These are phyloP conservation scores for Rhabditoides inermis DNA, from an alignment of 2,888 invertebrate genomes.

Conservation along the genomic window DNA sequence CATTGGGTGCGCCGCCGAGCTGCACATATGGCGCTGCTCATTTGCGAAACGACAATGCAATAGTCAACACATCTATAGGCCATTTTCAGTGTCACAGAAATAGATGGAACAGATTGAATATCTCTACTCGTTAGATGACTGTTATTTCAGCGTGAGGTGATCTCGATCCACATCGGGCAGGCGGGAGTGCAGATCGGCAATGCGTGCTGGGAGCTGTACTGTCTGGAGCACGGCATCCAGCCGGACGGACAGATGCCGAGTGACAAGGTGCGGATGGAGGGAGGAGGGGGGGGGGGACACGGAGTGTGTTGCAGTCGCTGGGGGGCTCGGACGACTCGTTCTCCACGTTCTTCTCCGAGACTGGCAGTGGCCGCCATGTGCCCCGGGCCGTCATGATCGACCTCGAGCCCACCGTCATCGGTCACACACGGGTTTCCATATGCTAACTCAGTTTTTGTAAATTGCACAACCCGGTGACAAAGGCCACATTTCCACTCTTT, in stretches of 20 bases:
- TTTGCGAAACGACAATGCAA: too few relatives aligned
- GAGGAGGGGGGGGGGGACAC: too few relatives aligned
- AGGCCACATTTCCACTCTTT: too few relatives aligned
- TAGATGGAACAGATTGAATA: slow-evolving; percentile 33
- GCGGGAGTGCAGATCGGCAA: slow-evolving; percentile 54
- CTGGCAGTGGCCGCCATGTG: slow-evolving; percentile 89
- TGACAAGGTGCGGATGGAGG: slow-evolving; percentile 6
- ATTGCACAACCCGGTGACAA: too few relatives aligned
- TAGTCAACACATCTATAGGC: too few relatives aligned
- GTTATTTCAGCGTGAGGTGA: slow-evolving; percentile 42
- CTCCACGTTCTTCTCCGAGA: slow-evolving; percentile 73
- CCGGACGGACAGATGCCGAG: slow-evolving; percentile 54
- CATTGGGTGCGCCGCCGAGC: too few relatives aligned
- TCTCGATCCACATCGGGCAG: slow-evolving; percentile 46
- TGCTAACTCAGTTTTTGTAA: too few relatives aligned
- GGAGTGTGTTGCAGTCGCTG: too few relatives aligned
- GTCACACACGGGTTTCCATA: too few relatives aligned
- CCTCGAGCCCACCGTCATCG: slow-evolving; percentile 86
- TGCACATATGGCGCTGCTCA: too few relatives aligned
- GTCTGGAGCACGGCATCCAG: slow-evolving; percentile 59
- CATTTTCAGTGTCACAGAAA: too few relatives aligned
- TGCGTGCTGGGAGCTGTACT: slow-evolving; percentile 61
- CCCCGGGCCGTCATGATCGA: slow-evolving; percentile 90
- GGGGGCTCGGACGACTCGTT: slow-evolving; percentile 72
- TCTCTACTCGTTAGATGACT: too few relatives aligned